A percentile compares a stretch with the other conserved stretches of the same genome.
Conservation (phyloP, 1,140 invertebrate genomes). For the Drosophila ananassae region DNA sequence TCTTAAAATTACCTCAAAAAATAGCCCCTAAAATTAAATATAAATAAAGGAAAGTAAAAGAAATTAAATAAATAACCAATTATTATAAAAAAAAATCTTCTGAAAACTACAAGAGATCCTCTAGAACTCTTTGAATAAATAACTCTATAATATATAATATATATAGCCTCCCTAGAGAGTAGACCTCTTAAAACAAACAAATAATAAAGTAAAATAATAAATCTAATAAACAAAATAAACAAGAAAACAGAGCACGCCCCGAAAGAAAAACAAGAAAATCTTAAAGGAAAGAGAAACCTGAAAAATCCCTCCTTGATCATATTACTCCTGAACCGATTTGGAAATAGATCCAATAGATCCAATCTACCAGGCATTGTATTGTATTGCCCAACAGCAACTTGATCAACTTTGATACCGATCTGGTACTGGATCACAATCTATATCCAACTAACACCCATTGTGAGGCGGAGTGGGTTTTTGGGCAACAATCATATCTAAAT, state of each 20-base stretch:
- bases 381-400: slow-evolving; percentile 21
- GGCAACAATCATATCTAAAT: slow-evolving; percentile 17
- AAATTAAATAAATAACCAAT: too few species aligned
- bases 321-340: slow-evolving; percentile 13
- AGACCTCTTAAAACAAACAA: background rate
- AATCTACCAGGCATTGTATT: background rate
- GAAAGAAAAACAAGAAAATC: background rate
- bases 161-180: too few species aligned
- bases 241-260: background rate
- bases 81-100: too few species aligned
- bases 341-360: slow-evolving; percentile 17
- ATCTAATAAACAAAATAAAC: slow-evolving; percentile 21
- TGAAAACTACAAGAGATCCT: too few species aligned
- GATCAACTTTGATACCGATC: slow-evolving; percentile 22
- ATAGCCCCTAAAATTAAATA: too few species aligned
- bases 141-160: too few species aligned
- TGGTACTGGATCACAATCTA: slow-evolving; percentile 11
- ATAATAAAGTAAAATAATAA: slow-evolving; percentile 12
- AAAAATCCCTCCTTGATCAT: slow-evolving; percentile 29
- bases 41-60: too few species aligned
- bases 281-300: background rate
- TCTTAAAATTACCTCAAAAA: too few species aligned
- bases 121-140: too few species aligned
- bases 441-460: slow-evolving; percentile 46
- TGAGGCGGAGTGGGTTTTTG: background rate